phyloP scores from a whole-genome alignment of 2,797 vertebrate species.

The Florisuga fusca region DNA sequence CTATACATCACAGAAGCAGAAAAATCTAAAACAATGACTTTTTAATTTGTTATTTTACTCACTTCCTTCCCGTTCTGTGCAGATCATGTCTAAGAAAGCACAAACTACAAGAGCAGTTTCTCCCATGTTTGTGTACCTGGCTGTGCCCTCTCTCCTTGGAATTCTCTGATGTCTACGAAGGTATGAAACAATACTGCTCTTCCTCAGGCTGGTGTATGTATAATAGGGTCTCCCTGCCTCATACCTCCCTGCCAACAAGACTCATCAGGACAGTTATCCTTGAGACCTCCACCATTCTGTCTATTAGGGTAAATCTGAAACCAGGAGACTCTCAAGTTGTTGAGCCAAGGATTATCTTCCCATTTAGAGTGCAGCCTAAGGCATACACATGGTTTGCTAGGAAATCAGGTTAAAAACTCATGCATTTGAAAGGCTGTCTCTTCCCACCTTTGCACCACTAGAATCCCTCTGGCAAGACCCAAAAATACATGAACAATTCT shows the following conservation, averaged over 20 bases:
- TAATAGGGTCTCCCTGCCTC: background rate
- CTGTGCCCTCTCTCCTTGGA: background rate
- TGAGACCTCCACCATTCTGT: background rate
- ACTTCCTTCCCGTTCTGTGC: background rate
- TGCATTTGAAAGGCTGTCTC: background rate
- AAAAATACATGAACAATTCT: background rate
- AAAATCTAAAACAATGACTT: background rate
- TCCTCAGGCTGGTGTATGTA: background rate
- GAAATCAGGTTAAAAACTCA: background rate
- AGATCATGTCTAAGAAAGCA: background rate
- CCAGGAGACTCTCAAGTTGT: background rate
- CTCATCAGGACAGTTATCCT: background rate
- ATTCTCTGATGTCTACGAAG: background rate
- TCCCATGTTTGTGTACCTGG: background rate
- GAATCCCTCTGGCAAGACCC: background rate
- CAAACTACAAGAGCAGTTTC: background rate
- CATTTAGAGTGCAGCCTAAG: background rate
- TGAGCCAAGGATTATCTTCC: background rate
- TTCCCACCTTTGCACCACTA: background rate
- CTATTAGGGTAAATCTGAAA: background rate
- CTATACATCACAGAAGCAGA: background rate
- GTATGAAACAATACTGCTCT: background rate
- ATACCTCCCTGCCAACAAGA: background rate
- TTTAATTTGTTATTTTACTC: background rate
- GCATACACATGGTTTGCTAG: background rate